Conservation (phyloP, 1,140 invertebrate genomes). For the Drosophila setifemur region DNA sequence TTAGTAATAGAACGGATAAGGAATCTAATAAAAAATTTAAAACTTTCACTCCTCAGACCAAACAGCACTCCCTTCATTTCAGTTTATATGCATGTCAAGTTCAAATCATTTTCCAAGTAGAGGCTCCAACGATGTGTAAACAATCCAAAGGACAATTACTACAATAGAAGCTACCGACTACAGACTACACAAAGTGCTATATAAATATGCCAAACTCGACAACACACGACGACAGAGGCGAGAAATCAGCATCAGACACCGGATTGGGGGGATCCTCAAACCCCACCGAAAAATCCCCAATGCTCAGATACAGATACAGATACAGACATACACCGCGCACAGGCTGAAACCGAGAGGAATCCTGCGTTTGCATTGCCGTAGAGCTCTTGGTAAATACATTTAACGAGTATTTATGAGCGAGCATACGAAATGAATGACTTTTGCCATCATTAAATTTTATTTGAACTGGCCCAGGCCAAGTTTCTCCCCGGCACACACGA, state of each 20-base stretch:
- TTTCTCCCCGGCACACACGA: conserved; percentile 4
- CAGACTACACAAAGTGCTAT: conserved; percentile 34
- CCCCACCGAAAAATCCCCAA: conserved; percentile 23
- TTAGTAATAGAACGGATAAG: too few relatives aligned
- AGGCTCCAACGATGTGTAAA: conserved; percentile 15
- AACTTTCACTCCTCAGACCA: background rate
- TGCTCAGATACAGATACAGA: background rate
- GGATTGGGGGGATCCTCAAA: conserved; percentile 17
- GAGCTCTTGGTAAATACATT: conserved; percentile 68
- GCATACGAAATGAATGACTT: conserved; percentile 74
- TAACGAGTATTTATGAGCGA: conserved; percentile 72
- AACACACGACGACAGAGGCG: conserved; percentile 37
- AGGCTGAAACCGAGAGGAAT: conserved; percentile 29
- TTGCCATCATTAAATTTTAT: conserved; percentile 73
- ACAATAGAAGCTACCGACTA: conserved; percentile 13
- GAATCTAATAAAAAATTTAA: too few relatives aligned
- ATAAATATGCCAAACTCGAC: conserved; percentile 43
- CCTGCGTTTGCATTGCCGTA: conserved; percentile 52
- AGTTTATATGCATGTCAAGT: conserved; percentile 30
- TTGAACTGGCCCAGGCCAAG: conserved; percentile 40
- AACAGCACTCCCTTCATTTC: background rate
- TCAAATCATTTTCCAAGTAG: conserved; percentile 19
- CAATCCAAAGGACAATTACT: conserved; percentile 34
- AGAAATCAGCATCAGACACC: conserved; percentile 37
- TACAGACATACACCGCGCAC: background rate